These are phyloP conservation scores for Tokudaia muenninki DNA, from an alignment of 2,797 vertebrate genomes.

Conservation along the genomic window DNA sequence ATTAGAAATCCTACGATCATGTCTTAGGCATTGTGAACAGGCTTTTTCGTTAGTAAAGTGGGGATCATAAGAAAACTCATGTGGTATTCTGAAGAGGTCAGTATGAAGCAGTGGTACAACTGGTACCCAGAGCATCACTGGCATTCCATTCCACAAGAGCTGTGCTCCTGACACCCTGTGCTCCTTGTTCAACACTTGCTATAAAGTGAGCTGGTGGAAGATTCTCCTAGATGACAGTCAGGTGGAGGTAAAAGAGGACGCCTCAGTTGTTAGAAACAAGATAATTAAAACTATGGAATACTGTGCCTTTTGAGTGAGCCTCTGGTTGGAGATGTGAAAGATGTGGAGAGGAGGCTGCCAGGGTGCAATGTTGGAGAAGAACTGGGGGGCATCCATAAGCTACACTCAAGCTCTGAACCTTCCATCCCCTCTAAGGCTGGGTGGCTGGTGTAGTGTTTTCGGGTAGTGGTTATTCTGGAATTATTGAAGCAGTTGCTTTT, in stretches of 20 bases:
- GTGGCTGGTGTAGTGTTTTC: not conserved
- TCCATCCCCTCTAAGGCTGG: not conserved
- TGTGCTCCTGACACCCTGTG: accelerated
- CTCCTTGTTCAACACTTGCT: not conserved
- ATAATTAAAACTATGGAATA: not conserved
- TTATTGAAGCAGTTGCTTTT: not conserved
- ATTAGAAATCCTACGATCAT: not conserved
- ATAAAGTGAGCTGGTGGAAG: not conserved
- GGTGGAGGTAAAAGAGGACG: not conserved
- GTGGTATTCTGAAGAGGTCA: not conserved
- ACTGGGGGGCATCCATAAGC: not conserved
- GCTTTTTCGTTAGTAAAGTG: not conserved
- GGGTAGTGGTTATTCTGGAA: not conserved
- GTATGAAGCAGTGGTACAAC: not conserved
- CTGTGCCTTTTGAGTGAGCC: not conserved
- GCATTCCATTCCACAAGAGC: not conserved
- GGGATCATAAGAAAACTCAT: not conserved
- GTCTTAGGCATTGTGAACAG: not conserved
- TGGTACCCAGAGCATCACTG: not conserved
- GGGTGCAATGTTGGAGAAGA: not conserved
- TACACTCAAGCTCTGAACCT: not conserved
- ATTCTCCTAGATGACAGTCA: not conserved
- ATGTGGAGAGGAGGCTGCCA: not conserved
- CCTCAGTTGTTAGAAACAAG: not conserved
- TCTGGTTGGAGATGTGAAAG: not conserved